A percentile compares a stretch with the other conserved stretches of the same genome.
These are phyloP conservation scores for Siderastrea siderea DNA, from an alignment of 92 coral and sea anemone genomes.

Conservation along the genomic window DNA sequence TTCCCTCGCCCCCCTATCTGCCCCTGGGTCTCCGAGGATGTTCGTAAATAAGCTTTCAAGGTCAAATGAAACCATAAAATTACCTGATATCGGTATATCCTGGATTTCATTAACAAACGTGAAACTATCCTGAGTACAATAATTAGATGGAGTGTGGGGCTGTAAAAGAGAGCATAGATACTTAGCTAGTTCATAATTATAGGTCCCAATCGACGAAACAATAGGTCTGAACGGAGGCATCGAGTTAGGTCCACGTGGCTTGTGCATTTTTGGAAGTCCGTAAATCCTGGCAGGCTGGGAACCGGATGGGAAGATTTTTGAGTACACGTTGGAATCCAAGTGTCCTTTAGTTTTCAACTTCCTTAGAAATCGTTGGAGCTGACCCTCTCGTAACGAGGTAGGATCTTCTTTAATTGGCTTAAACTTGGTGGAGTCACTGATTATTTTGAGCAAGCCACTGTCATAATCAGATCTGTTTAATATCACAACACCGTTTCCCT, in stretches of 20 bases:
- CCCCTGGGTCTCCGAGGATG: too few relatives aligned
- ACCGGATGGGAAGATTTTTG: background rate
- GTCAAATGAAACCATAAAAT: too few relatives aligned
- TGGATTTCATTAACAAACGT: too few relatives aligned
- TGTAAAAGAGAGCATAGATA: background rate
- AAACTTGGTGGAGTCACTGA: too few relatives aligned
- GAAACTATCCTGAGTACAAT: background rate
- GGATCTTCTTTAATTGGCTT: background rate
- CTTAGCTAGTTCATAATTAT: too few relatives aligned
- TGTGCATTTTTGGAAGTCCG: background rate
- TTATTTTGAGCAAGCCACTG: too few relatives aligned
- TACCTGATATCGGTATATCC: too few relatives aligned
- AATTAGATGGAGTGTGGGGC: background rate
- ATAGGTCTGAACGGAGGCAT: background rate
- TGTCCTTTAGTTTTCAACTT: background rate
- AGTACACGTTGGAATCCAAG: background rate
- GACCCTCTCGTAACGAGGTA: background rate
- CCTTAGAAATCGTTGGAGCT: background rate
- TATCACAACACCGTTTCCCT: too few relatives aligned
- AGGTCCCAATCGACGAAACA: background rate
- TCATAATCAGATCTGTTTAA: too few relatives aligned
- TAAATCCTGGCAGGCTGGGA: background rate
- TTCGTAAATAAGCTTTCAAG: too few relatives aligned
- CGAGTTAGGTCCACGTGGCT: background rate
- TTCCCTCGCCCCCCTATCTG: too few relatives aligned